Evolutionary conservation across 2,113 vertebrate species (phyloP).

Genomic region (Mixornis gularis): DNA sequence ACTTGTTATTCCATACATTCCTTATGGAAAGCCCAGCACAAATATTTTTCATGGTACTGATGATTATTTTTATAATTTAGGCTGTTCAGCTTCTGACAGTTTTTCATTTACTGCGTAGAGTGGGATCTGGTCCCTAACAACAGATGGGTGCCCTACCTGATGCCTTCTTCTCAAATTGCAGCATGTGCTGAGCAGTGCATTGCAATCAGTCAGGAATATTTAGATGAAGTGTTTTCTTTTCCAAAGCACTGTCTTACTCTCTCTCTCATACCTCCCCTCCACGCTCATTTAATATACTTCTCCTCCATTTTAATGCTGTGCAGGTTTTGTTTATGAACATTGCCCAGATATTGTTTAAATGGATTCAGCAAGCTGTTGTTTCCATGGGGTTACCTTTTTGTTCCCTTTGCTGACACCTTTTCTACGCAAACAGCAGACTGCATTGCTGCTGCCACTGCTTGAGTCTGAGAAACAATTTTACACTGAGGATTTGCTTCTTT

Average conservation of each 20-base stretch:
- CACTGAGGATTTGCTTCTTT: slow-evolving; percentile 17
- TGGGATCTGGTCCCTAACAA: background rate
- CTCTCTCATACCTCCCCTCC: background rate
- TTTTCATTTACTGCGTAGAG: background rate
- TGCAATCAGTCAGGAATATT: background rate
- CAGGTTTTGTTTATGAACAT: background rate
- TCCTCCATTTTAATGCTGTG: background rate
- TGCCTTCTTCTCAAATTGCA: background rate
- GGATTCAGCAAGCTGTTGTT: slow-evolving; percentile 4
- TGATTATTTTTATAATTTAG: background rate
- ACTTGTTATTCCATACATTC: background rate
- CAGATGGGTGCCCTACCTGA: background rate
- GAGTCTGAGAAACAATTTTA: slow-evolving; percentile 37
- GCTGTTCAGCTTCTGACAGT: background rate
- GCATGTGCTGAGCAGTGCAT: background rate
- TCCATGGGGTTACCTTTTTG: background rate
- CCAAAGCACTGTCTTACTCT: background rate
- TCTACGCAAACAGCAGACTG: background rate
- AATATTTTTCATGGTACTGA: background rate
- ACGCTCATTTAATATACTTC: background rate
- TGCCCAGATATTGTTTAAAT: background rate
- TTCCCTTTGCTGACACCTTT: background rate
- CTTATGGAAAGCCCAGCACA: background rate
- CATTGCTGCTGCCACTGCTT: background rate
- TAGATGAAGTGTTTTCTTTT: background rate